A percentile compares a stretch with the other conserved stretches of the same genome.
phyloP scores from a whole-genome alignment of 2,888 invertebrate species.

The Latheticus oryzae region DNA sequence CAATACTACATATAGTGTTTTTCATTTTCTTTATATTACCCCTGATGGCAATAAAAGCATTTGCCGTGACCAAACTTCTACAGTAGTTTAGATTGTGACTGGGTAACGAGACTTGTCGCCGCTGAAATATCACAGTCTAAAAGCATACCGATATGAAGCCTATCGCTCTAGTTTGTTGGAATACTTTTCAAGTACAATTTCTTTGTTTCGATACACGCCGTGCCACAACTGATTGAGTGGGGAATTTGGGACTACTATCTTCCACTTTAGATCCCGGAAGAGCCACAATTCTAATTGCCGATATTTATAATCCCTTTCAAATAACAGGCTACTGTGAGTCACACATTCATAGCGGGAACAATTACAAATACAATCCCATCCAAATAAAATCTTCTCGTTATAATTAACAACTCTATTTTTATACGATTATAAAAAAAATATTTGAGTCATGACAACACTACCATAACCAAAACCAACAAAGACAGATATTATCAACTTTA shows the following conservation, averaged over 20 bases:
- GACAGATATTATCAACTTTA: no score
- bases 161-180: slow-evolving; percentile 62
- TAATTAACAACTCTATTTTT: no score
- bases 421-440: no score
- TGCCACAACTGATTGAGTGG: slow-evolving; percentile 65
- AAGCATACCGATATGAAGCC: slow-evolving; percentile 61
- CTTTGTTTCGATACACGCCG: slow-evolving; percentile 62
- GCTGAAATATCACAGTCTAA: slow-evolving; percentile 61
- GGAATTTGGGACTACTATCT: slow-evolving; percentile 62
- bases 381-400: no score
- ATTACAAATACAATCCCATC: no score
- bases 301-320: no score
- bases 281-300: slow-evolving; percentile 60
- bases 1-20: slow-evolving; percentile 74
- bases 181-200: slow-evolving; percentile 65
- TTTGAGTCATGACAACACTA: no score
- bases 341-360: no score
- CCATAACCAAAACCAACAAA: no score
- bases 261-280: slow-evolving; percentile 53
- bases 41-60: slow-evolving; percentile 87
- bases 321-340: no score
- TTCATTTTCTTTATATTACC: slow-evolving; percentile 92
- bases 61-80: slow-evolving; percentile 85
- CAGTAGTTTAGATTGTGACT: slow-evolving; percentile 66
- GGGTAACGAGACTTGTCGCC: slow-evolving; percentile 56